Evolutionary conservation across 2,888 invertebrate genomes (phyloP).

Genomic region (Eupsilia transversa): DNA sequence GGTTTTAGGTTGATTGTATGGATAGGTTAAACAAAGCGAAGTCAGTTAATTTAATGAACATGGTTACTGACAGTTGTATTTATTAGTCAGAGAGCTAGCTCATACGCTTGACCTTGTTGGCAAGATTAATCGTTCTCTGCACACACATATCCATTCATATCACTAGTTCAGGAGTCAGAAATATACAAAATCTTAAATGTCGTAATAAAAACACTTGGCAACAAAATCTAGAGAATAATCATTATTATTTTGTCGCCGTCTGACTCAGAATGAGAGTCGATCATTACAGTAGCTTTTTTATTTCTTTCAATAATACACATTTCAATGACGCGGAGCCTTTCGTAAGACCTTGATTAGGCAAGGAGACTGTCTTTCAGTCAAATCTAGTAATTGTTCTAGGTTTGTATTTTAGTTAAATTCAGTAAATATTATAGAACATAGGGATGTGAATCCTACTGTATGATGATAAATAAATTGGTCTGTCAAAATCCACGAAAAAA

Average conservation of each 20-base stretch:
- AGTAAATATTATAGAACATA: not conserved
- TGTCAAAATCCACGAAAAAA: not conserved
- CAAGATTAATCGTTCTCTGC: constrained; percentile 25
- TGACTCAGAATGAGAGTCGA: constrained; percentile 51
- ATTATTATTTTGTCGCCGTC: constrained; percentile 45
- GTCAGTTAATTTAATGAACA: constrained; percentile 4
- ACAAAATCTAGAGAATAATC: constrained; percentile 45
- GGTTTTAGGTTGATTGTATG: constrained; percentile 36
- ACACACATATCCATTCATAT: constrained; percentile 26
- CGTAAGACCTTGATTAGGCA: constrained; percentile 44
- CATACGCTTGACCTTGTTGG: constrained; percentile 26
- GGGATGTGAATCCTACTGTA: not conserved
- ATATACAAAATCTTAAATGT: constrained; percentile 31
- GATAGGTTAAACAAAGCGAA: not conserved
- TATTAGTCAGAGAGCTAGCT: constrained; percentile 4
- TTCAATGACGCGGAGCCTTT: constrained; percentile 48
- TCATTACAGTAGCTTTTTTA: constrained; percentile 37
- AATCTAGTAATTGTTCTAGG: constrained; percentile 15
- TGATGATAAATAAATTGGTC: not conserved
- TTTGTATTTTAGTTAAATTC: not conserved
- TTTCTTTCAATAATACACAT: constrained; percentile 39
- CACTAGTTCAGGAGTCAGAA: constrained; percentile 5
- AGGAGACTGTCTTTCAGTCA: constrained; percentile 23
- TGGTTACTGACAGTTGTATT: constrained; percentile 10
- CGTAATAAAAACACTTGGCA: constrained; percentile 54